Conservation (phyloP, 2,797 vertebrate genomes). For the Cirrhinus molitorella region DNA sequence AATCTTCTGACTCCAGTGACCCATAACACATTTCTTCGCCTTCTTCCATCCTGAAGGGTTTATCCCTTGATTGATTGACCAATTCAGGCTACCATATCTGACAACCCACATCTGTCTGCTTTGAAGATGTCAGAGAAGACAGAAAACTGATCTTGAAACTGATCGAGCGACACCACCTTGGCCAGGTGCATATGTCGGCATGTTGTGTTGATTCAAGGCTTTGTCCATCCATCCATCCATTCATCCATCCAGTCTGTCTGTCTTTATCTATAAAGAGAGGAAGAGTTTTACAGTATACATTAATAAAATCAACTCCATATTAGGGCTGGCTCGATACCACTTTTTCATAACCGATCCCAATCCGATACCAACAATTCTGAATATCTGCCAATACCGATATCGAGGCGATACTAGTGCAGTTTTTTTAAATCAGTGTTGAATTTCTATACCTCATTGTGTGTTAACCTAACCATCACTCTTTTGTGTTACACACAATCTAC, state of each 20-base stretch:
- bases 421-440: no score
- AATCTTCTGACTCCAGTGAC: conserved; percentile 3
- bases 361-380: no score
- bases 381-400: no score
- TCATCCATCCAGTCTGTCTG: neutral
- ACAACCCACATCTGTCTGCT: neutral
- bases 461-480: no score
- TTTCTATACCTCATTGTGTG: no score
- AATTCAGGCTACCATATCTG: neutral
- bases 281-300: neutral
- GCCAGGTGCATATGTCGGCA: no score
- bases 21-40: neutral
- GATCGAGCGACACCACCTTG: neutral
- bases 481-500: no score
- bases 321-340: no score
- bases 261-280: neutral
- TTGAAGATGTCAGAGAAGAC: neutral
- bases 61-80: conserved; percentile 3
- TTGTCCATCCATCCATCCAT: neutral
- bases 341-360: no score
- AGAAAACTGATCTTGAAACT: neutral
- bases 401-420: no score
- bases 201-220: neutral
- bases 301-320: neutral
- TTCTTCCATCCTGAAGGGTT: neutral